Conservation (phyloP, 2,113 vertebrate species). For the Crocuta crocuta region DNA sequence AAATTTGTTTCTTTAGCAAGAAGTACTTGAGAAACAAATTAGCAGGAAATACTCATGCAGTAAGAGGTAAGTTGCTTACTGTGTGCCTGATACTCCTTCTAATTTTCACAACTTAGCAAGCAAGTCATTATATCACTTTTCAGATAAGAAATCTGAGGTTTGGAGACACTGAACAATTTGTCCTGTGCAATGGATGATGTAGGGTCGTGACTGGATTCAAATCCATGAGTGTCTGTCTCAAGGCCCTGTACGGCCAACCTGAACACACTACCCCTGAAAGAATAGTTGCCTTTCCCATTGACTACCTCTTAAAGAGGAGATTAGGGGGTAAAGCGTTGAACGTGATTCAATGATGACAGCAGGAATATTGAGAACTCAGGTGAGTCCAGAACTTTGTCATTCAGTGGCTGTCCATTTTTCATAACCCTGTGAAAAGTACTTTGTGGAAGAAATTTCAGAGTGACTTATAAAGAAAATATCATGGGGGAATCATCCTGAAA, state of each 20-base stretch:
- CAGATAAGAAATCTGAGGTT: background rate
- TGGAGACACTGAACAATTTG: background rate
- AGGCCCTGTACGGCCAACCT: no score
- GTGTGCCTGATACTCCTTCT: background rate
- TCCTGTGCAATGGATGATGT: background rate
- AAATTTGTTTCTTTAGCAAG: background rate
- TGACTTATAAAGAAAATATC: background rate
- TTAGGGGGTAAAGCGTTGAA: background rate
- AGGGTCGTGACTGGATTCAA: background rate
- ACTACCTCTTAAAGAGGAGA: background rate
- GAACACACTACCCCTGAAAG: background rate
- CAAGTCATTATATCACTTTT: background rate
- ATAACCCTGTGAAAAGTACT: background rate
- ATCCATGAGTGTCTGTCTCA: background rate
- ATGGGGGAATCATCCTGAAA: background rate
- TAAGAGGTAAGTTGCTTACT: background rate
- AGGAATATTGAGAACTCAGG: background rate
- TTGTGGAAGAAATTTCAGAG: background rate
- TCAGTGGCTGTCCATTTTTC: background rate
- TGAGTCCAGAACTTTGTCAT: background rate
- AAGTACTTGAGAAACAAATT: slow-evolving; percentile 34
- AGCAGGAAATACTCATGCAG: background rate
- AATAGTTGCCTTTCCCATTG: background rate
- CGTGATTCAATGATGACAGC: background rate
- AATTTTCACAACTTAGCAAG: background rate